Percentiles rank a stretch among this genome's conserved stretches.
These are phyloP conservation scores for Dipodomys merriami DNA, from an alignment of 2,113 vertebrate species.

Conservation along the genomic window DNA sequence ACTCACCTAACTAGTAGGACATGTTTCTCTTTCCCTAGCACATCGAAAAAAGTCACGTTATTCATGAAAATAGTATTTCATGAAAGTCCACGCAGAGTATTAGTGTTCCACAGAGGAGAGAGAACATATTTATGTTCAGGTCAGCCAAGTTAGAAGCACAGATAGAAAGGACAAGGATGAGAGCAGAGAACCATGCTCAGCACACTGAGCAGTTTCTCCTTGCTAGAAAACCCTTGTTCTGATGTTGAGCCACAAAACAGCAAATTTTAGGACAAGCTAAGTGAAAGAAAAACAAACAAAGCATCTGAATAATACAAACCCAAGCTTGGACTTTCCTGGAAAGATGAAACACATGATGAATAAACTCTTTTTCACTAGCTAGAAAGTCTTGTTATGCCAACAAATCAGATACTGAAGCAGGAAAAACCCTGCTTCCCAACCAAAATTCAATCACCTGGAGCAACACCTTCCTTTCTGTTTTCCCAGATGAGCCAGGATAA, in stretches of 20 bases:
- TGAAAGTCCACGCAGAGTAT: neutral
- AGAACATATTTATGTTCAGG: neutral
- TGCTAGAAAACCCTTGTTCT: neutral
- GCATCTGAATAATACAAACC: neutral
- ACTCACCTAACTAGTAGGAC: neutral
- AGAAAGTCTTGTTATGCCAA: neutral
- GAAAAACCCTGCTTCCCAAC: neutral
- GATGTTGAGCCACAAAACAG: neutral
- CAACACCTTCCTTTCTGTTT: neutral
- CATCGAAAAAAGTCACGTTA: neutral
- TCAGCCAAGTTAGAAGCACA: neutral
- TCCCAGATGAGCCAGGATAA: neutral
- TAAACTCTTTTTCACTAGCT: neutral
- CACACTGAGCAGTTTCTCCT: neutral
- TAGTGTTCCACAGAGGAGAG: neutral
- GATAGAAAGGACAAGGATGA: neutral
- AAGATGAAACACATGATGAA: too few relatives aligned
- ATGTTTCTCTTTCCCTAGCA: neutral
- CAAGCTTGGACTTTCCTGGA: neutral
- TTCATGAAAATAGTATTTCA: constrained; percentile 3
- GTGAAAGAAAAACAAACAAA: neutral
- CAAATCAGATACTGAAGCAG: too few relatives aligned
- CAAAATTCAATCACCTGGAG: neutral
- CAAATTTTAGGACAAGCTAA: neutral
- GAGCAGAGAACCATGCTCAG: neutral